Percentiles rank a stretch among this genome's conserved stretches.
Evolutionary conservation across 2,888 invertebrate species (phyloP).

Genomic region (Eristalinus sepulchralis): DNA sequence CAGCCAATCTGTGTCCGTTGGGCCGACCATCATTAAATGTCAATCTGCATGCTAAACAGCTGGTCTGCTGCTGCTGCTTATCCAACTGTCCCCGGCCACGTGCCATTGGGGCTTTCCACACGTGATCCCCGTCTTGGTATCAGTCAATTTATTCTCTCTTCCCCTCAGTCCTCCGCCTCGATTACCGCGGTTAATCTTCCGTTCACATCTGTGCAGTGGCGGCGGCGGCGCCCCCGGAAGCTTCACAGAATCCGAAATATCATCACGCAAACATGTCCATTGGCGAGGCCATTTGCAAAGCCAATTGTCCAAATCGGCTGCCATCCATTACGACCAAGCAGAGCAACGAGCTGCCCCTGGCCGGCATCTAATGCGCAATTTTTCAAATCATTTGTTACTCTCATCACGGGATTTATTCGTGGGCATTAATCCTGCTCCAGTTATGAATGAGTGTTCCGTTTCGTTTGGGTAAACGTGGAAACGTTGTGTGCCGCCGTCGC

Average conservation of each 20-base stretch:
- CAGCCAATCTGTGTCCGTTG: neutral
- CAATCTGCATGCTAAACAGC: neutral
- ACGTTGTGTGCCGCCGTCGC: neutral
- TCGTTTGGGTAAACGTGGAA: neutral
- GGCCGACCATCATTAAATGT: neutral
- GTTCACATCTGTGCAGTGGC: conserved; percentile 56
- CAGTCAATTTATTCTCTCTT: conserved; percentile 42
- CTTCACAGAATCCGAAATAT: conserved; percentile 35
- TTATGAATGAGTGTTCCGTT: conserved; percentile 55
- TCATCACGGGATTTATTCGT: conserved; percentile 67
- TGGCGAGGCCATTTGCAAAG: conserved; percentile 55
- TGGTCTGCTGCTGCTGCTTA: neutral
- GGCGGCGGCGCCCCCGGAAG: too few species aligned
- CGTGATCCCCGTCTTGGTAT: neutral
- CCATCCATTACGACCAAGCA: conserved; percentile 45
- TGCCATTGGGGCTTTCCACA: neutral
- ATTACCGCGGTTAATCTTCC: conserved; percentile 63
- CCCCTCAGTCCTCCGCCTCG: neutral
- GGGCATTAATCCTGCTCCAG: conserved; percentile 54
- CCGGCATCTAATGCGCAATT: conserved; percentile 70
- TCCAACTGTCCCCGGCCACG: neutral
- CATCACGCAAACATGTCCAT: conserved; percentile 40
- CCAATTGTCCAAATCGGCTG: conserved; percentile 68
- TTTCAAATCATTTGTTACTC: conserved; percentile 71
- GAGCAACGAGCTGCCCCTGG: conserved; percentile 42